Evolutionary conservation across 2,888 invertebrate genomes (phyloP).

Genomic region (Podotricha telesiphe): DNA sequence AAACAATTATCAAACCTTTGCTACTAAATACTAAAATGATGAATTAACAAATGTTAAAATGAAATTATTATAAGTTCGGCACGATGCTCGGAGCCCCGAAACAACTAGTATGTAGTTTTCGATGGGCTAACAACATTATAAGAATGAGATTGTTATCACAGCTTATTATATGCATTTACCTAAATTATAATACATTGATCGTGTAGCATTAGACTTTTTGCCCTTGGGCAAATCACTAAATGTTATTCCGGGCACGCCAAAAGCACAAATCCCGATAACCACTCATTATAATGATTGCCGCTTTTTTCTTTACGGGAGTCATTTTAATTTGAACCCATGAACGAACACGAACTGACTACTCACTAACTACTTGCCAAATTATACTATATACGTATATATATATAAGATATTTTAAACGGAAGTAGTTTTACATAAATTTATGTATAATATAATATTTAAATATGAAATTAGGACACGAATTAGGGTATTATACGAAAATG

Average conservation of each 20-base stretch:
- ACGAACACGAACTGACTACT: conserved; percentile 21
- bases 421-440: conserved; percentile 20
- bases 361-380: conserved; percentile 24
- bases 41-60: not conserved
- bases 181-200: conserved; percentile 24
- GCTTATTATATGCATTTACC: conserved; percentile 55
- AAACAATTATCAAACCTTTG: not conserved
- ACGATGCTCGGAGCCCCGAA: not conserved
- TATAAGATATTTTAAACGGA: conserved; percentile 5
- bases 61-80: not conserved
- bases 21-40: not conserved
- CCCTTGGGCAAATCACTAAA: conserved; percentile 59
- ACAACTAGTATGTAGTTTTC: conserved; percentile 12
- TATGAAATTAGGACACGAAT: not conserved
- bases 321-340: conserved; percentile 26
- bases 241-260: conserved; percentile 37
- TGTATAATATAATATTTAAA: conserved; percentile 8
- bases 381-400: conserved; percentile 11
- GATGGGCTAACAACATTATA: conserved; percentile 21
- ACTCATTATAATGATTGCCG: conserved; percentile 61
- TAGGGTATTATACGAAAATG: not conserved
- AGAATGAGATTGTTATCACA: conserved; percentile 24
- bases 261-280: conserved; percentile 66
- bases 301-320: conserved; percentile 25
- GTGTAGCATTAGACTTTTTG: conserved; percentile 22